Evolutionary conservation across 2,797 vertebrate species (phyloP), one percentile per base, ranked within the genome.

Genomic region (Oreortyx pictus): DNA sequence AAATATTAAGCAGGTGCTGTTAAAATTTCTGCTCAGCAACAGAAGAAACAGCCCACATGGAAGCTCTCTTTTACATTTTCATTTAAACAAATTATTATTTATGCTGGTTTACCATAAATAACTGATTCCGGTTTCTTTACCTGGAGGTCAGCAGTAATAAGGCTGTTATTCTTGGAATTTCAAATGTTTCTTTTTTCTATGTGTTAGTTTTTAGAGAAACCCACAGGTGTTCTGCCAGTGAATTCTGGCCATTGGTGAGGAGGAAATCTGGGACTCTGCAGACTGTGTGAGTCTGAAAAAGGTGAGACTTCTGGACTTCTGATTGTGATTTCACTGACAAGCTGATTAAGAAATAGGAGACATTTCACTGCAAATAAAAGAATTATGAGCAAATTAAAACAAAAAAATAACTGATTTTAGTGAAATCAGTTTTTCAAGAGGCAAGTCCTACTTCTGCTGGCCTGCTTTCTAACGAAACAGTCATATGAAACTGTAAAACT

Each of bases 331-430:
- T 52, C 50, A 17, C 29, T 52, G 27, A 17, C 27, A 52, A 27
- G 15, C 50, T 17, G 16, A 17, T 52, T 16, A 52, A 52, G 50
- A 52, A 52, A 52, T 16, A 29, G 50, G 50, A 52, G 50, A 52
- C 29, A 52, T 52, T 84, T 90, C 60, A 61, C 14, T 78, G 86
- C 33, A 93, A 91, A 33, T 71, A 83, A 93, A 61, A 72, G 50
- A 72, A 77, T 75, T 89, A 81, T 33, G 33, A 82, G 60, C 10
- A 88, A 78, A 73, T 47, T 20, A 61, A 77, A 64, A 37, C 23
- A 24, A 56, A 57, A 20, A 86, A 80, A 90, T 33, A 52, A 29
- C 9, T 52, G 50, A 29, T 52, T 29, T 52, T 52, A 52, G 50
- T 29, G 27, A 52, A 52, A 52, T 9, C 43, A 91, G 47, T 50